These are phyloP conservation scores for Aeoliscus strigatus DNA, from an alignment of 2,797 vertebrate species.

Conservation along the genomic window DNA sequence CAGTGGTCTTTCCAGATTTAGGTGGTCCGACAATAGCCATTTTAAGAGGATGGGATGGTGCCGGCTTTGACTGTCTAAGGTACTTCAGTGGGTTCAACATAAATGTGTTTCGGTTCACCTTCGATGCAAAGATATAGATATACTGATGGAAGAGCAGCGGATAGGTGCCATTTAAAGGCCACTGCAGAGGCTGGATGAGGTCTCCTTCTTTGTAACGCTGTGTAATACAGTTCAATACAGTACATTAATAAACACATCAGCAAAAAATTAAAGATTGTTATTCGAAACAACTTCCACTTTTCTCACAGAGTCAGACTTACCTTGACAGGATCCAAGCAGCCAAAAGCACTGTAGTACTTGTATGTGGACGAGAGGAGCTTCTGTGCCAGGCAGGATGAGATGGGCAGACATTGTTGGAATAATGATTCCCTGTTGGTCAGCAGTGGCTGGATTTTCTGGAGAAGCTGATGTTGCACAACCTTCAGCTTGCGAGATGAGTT, in stretches of 20 bases:
- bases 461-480: slow-evolving; percentile 71
- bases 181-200: slow-evolving; percentile 78
- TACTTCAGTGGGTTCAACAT: slow-evolving; percentile 90
- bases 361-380: slow-evolving; percentile 82
- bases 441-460: slow-evolving; percentile 74
- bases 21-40: slow-evolving; percentile 86
- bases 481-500: slow-evolving; percentile 67
- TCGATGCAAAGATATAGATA: slow-evolving; percentile 90
- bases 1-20: slow-evolving; percentile 93
- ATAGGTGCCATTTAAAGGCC: slow-evolving; percentile 60
- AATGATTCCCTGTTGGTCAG: slow-evolving; percentile 83
- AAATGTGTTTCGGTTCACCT: slow-evolving; percentile 83
- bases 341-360: slow-evolving; percentile 84
- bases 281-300: not conserved
- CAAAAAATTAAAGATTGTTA: too few species aligned
- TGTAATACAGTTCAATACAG: too few species aligned
- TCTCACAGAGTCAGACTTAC: slow-evolving; percentile 59
- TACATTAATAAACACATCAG: too few species aligned
- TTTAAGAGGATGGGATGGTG: slow-evolving; percentile 77
- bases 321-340: slow-evolving; percentile 87
- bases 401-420: slow-evolving; percentile 84
- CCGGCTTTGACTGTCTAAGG: slow-evolving; percentile 83
- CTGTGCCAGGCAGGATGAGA: slow-evolving; percentile 74
- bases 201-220: slow-evolving; percentile 80
- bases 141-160: slow-evolving; percentile 85